Evolutionary conservation across 2,797 vertebrate species (phyloP).

Genomic region (Percopsis omiscomaycus): DNA sequence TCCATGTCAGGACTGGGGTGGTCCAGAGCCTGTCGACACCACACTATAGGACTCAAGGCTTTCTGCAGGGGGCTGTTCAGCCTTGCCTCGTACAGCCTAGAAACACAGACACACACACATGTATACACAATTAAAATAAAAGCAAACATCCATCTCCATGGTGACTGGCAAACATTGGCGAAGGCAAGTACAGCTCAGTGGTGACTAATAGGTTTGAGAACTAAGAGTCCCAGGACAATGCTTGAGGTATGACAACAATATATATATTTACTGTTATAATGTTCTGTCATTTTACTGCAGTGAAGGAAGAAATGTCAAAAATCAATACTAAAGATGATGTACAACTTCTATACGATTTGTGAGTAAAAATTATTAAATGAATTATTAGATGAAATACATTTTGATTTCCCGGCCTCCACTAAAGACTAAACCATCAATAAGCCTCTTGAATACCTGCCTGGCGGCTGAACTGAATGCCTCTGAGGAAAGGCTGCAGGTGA

Average conservation of each 20-base stretch:
- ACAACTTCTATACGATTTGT: too few relatives aligned
- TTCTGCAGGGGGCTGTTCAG: conserved; percentile 90
- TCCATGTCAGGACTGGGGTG: conserved; percentile 97
- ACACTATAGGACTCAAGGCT: conserved; percentile 89
- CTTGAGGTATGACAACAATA: neutral
- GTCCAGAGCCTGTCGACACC: conserved; percentile 96
- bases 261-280: too few relatives aligned
- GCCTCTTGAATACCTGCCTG: conserved; percentile 13
- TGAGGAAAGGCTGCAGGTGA: conserved; percentile 5
- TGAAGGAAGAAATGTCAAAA: too few relatives aligned
- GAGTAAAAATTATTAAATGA: too few relatives aligned
- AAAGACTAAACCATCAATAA: neutral
- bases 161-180: neutral
- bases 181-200: neutral
- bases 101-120: conserved; percentile 28
- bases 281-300: too few relatives aligned
- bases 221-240: neutral
- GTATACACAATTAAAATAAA: neutral
- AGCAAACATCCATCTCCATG: neutral
- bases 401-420: neutral
- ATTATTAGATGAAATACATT: too few relatives aligned
- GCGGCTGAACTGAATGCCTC: neutral
- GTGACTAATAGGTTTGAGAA: neutral
- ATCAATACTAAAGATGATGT: too few relatives aligned
- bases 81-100: conserved; percentile 93